Evolutionary conservation across 1,140 invertebrate species (phyloP).

Genomic region (Leptonema lineaticorne): DNA sequence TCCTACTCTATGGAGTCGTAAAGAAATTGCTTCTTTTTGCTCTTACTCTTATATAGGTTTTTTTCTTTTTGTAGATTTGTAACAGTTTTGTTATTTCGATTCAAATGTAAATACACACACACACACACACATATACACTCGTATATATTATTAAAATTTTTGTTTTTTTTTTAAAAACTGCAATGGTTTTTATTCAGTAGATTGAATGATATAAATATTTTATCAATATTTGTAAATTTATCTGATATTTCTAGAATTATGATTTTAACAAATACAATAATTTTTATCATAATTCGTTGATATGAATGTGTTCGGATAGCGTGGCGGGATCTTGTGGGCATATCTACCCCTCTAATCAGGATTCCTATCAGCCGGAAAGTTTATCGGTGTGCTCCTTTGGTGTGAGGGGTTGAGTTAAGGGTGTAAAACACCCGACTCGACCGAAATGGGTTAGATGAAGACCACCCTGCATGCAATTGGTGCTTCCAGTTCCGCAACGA

Average conservation of each 20-base stretch:
- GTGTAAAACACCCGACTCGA: not conserved
- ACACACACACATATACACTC: no score
- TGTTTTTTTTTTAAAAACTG: no score
- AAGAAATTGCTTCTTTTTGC: slow-evolving; percentile 29
- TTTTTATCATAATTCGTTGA: no score
- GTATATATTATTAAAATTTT: no score
- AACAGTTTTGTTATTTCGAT: not conserved
- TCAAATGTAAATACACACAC: no score
- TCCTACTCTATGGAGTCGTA: not conserved
- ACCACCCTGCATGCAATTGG: slow-evolving; percentile 19
- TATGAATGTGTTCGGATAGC: not conserved
- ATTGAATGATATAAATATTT: no score
- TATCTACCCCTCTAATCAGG: slow-evolving; percentile 30
- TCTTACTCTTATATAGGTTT: not conserved
- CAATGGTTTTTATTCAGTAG: no score
- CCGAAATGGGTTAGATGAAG: not conserved
- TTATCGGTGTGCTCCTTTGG: slow-evolving; percentile 26
- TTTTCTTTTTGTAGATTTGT: not conserved
- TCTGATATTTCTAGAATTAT: no score
- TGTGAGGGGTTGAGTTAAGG: not conserved
- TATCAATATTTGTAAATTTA: no score
- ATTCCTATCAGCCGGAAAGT: slow-evolving; percentile 37
- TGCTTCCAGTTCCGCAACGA: slow-evolving; percentile 25
- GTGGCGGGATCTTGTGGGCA: slow-evolving; percentile 11
- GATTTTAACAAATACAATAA: no score